Evolutionary conservation across 2,888 invertebrate genomes (phyloP).

Genomic region (Ennomos fuscantarius): DNA sequence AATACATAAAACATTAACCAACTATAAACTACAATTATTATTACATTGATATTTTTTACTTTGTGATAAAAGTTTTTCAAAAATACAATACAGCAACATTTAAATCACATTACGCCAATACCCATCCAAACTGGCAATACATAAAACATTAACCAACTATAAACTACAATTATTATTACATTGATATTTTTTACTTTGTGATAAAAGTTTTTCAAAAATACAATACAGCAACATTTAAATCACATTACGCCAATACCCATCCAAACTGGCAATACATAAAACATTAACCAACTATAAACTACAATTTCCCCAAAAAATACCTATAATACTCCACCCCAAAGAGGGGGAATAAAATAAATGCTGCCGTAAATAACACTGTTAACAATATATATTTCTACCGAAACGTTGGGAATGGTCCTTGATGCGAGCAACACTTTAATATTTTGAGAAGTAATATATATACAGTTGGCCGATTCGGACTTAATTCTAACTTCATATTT

Average conservation of each 20-base stretch:
- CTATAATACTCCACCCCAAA: slow-evolving; percentile 50
- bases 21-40: too few species aligned
- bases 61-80: not conserved
- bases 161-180: slow-evolving; percentile 46
- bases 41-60: too few species aligned
- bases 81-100: slow-evolving; percentile 15
- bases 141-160: slow-evolving; percentile 45
- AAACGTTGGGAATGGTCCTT: slow-evolving; percentile 59
- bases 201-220: not conserved
- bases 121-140: slow-evolving; percentile 36
- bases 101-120: slow-evolving; percentile 39
- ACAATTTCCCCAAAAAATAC: slow-evolving; percentile 42
- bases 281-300: slow-evolving; percentile 46
- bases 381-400: slow-evolving; percentile 64
- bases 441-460: slow-evolving; percentile 51
- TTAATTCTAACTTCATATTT: too few species aligned
- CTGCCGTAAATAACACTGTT: slow-evolving; percentile 70
- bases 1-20: too few species aligned
- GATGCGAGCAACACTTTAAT: slow-evolving; percentile 68
- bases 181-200: not conserved
- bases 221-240: slow-evolving; percentile 25
- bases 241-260: slow-evolving; percentile 39
- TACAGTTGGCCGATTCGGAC: slow-evolving; percentile 23
- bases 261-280: slow-evolving; percentile 40
- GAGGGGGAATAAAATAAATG: slow-evolving; percentile 69